Percentiles rank a stretch among this genome's conserved stretches.
Conservation (phyloP, 2,113 vertebrate genomes). For the Desmodus rotundus region DNA sequence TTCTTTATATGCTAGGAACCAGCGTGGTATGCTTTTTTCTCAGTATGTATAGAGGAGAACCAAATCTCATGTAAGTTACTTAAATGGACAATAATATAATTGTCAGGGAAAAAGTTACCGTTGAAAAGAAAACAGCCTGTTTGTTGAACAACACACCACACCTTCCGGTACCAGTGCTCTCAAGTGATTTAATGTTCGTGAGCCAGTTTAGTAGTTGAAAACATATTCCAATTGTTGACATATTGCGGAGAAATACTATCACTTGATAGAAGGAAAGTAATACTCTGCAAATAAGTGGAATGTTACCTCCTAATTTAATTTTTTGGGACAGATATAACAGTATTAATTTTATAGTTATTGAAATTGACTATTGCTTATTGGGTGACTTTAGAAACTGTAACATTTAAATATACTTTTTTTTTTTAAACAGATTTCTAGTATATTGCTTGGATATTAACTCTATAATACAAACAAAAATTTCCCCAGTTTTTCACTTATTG, state of each 20-base stretch:
- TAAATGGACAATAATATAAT: neutral
- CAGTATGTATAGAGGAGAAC: neutral
- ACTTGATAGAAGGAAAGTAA: neutral
- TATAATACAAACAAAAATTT: neutral
- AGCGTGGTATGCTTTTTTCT: neutral
- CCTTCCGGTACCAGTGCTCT: neutral
- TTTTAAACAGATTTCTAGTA: neutral
- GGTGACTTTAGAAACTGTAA: constrained; percentile 81
- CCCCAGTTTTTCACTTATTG: neutral
- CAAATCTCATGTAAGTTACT: neutral
- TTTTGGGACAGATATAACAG: neutral
- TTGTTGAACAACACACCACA: neutral
- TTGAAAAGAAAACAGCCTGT: neutral
- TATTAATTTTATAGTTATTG: constrained; percentile 67
- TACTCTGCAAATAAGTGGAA: neutral
- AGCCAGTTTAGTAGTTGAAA: neutral
- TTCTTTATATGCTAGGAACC: neutral
- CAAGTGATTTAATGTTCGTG: neutral
- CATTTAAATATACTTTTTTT: constrained; percentile 7
- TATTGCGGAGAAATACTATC: neutral
- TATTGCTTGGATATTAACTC: neutral
- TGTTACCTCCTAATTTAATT: neutral
- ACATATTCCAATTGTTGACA: neutral
- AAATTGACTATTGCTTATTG: constrained; percentile 67
- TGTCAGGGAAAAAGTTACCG: neutral